Conservation (phyloP, 2,888 invertebrate species). For the Cryptocheilus praepositus region DNA sequence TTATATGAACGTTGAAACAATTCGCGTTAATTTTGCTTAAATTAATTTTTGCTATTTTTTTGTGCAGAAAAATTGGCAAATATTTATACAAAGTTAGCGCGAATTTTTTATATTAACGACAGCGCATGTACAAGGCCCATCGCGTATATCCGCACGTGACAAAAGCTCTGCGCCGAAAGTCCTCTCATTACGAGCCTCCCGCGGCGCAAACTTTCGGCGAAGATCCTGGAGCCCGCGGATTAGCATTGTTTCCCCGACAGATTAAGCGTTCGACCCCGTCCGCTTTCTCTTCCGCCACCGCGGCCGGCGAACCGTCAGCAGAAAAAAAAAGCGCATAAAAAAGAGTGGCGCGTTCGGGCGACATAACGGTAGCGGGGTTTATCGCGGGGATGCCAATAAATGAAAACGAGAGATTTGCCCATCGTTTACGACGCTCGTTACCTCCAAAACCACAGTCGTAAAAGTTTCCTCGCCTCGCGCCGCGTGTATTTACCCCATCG, state of each 20-base stretch:
- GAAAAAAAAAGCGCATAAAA: not conserved
- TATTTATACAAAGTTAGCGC: no score
- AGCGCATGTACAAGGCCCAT: no score
- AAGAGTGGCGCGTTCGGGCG: not conserved
- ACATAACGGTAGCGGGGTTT: constrained; percentile 22
- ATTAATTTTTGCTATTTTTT: no score
- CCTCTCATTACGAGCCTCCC: not conserved
- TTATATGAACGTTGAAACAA: no score
- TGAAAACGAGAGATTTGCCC: constrained; percentile 8
- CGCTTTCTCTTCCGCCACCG: not conserved
- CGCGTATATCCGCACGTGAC: no score
- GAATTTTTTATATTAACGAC: no score
- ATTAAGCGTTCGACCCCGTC: constrained; percentile 13
- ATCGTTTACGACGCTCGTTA: constrained; percentile 51
- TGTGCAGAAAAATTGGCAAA: no score
- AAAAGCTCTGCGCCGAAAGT: no score
- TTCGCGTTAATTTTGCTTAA: no score
- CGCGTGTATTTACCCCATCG: not conserved
- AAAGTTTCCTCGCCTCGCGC: constrained; percentile 16
- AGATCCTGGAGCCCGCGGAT: constrained; percentile 8
- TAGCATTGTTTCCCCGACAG: constrained; percentile 11
- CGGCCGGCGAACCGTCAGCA: not conserved
- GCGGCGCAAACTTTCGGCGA: not conserved
- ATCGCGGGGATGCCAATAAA: constrained; percentile 38
- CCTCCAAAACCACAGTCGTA: constrained; percentile 56